Conservation (phyloP, 2,888 invertebrate genomes). For the Diaperis boleti region DNA sequence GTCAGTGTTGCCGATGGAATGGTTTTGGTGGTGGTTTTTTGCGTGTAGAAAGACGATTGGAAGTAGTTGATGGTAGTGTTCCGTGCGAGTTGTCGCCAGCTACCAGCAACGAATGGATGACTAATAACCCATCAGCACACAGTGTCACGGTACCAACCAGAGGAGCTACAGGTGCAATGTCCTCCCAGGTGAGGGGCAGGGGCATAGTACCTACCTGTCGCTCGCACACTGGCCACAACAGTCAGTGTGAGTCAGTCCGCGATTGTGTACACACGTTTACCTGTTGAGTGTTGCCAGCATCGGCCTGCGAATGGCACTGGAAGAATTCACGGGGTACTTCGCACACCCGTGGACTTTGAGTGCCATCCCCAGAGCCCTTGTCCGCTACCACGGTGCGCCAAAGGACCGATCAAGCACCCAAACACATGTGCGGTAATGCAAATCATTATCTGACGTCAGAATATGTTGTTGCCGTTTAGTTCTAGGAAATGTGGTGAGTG, state of each 20-base stretch:
- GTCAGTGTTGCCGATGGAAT: not conserved
- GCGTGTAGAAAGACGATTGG: not conserved
- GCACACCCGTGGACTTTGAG: conserved; percentile 78
- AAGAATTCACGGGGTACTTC: conserved; percentile 85
- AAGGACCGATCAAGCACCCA: conserved; percentile 12
- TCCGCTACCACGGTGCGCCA: conserved; percentile 33
- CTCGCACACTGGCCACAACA: conserved; percentile 55
- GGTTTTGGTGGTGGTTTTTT: conserved; percentile 13
- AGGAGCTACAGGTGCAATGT: conserved; percentile 66
- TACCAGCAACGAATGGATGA: conserved; percentile 55
- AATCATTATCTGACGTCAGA: conserved; percentile 50
- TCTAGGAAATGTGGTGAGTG: conserved; percentile 48
- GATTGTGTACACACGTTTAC: conserved; percentile 47
- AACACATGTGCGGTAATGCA: conserved; percentile 36
- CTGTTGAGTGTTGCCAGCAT: conserved; percentile 35
- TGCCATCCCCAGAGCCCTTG: conserved; percentile 71
- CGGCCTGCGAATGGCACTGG: conserved; percentile 85
- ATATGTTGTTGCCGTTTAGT: conserved; percentile 45
- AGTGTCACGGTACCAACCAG: conserved; percentile 57
- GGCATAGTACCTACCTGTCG: conserved; percentile 64
- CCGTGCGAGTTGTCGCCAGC: conserved; percentile 55
- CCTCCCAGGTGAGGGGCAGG: conserved; percentile 62
- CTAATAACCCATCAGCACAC: conserved; percentile 63
- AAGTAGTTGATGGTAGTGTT: conserved; percentile 48
- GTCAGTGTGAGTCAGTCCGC: conserved; percentile 60